Evolutionary conservation across 2,113 vertebrate genomes (phyloP), one percentile per base, ranked within the genome.

Genomic region (Xenopus borealis): DNA sequence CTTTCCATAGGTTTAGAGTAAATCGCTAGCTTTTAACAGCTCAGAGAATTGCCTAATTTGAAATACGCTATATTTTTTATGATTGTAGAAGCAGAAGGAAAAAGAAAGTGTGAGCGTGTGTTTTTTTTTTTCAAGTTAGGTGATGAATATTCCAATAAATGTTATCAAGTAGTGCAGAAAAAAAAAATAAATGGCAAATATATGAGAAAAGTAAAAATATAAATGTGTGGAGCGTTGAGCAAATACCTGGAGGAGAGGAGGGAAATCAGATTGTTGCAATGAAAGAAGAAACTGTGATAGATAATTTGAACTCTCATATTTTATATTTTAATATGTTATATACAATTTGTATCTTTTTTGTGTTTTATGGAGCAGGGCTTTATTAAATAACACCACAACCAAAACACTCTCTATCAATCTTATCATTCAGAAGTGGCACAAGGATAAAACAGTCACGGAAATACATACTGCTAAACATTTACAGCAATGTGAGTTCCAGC

Each of bases 81-180:
- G 58, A 80, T 74, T 76, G 82, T 75, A 69, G 78, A 67, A 78
- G 84, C 88, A 87, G 86, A 88, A 88, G 53, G 45, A 58, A 30
- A 87, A 86, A 88, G 87, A 85, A 69, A 84, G 86, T 85, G 89
- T 89, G 81, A 79, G 80, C 73, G 46, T 47, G 46, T 47, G 46
- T 53, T 55, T 91, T 91, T 89, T 88, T 88, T 88, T 85, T n/a
- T 1, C 53, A 55, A 55, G 53, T 82, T 85, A 85, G 88, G 80
- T 86, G 83, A 91, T 92, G 92, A 91, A 86, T 85, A 86, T 91
- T 87, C 86, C 86, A 91, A 91, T 93, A 92, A 91, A 90, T 88
- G 86, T 90, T 88, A 89, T 91, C 89, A 91, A 84, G 88, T 66
- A 87, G 89, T 90, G 90, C 90, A 89, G 89, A 88, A 87, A 91